These are phyloP conservation scores for Thunnus thynnus DNA, from an alignment of 2,113 vertebrate genomes.

Conservation along the genomic window DNA sequence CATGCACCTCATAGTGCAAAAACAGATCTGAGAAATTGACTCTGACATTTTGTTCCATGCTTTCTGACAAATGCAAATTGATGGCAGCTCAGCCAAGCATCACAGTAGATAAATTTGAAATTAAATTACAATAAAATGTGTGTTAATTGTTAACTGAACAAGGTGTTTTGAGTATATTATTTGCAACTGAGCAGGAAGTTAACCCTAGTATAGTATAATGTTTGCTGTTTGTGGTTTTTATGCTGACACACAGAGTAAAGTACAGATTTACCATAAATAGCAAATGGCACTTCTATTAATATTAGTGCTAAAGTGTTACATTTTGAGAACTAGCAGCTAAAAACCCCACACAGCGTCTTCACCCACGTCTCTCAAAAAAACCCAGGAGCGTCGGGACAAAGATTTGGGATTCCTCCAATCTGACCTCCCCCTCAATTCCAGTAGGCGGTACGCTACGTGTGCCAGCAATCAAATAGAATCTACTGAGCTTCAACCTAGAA, in stretches of 20 bases:
- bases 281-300: neutral
- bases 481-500: conserved; percentile 8
- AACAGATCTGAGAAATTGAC: conserved; percentile 21
- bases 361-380: neutral
- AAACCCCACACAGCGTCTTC: neutral
- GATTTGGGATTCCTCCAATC: conserved; percentile 28
- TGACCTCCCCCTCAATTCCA: conserved; percentile 15
- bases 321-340: conserved; percentile 4
- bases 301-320: neutral
- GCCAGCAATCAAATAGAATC: conserved; percentile 45
- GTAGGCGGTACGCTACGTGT: neutral
- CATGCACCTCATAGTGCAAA: neutral
- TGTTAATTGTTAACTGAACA: conserved; percentile 11
- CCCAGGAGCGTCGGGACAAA: conserved; percentile 9
- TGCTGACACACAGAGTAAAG: neutral
- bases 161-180: neutral
- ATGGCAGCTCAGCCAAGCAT: neutral
- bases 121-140: conserved; percentile 15
- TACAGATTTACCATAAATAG: conserved; percentile 9
- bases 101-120: neutral
- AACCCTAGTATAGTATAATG: neutral
- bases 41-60: conserved; percentile 1
- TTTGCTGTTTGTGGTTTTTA: neutral
- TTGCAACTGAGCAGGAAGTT: neutral
- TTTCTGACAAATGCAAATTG: conserved; percentile 29